phyloP scores from a whole-genome alignment of 2,113 vertebrate genomes.

The Lethenteron camtschaticum region DNA sequence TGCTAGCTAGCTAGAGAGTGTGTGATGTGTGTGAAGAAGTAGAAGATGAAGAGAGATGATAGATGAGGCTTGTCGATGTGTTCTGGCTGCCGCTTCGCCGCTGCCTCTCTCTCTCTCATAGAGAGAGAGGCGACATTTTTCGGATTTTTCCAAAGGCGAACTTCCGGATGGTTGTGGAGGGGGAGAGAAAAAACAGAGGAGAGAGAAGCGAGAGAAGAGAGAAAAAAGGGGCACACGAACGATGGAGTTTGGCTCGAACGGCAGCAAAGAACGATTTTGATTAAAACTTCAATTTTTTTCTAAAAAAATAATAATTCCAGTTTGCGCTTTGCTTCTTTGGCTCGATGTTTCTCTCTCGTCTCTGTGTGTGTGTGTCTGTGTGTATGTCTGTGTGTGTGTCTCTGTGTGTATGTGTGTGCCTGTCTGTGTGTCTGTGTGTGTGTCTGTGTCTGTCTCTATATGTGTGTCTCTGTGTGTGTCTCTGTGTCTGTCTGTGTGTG shows the following conservation, averaged over 20 bases:
- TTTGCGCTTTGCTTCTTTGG: slow-evolving; percentile 12
- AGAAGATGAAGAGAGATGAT: slow-evolving; percentile 40
- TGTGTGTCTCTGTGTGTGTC: slow-evolving; percentile 2
- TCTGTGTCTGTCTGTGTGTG: too few relatives aligned
- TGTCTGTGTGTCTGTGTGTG: too few relatives aligned
- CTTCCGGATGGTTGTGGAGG: too few relatives aligned
- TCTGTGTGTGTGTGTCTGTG: neutral
- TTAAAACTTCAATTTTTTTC: slow-evolving; percentile 6
- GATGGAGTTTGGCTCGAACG: too few relatives aligned
- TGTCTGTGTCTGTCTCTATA: too few relatives aligned
- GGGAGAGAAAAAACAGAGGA: neutral
- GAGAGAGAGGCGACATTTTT: too few relatives aligned
- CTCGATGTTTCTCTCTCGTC: slow-evolving; percentile 5
- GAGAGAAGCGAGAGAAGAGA: neutral
- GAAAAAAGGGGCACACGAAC: neutral
- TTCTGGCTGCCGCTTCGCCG: too few relatives aligned
- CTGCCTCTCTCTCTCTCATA: too few relatives aligned
- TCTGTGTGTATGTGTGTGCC: too few relatives aligned
- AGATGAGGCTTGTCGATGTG: slow-evolving; percentile 20
- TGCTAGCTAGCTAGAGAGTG: too few relatives aligned
- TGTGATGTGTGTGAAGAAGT: slow-evolving; percentile 13
- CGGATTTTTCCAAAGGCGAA: too few relatives aligned
- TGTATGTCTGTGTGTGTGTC: too few relatives aligned
- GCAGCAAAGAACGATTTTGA: neutral
- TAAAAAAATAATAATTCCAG: slow-evolving; percentile 10